These are phyloP conservation scores for Augiades crinisus DNA, from an alignment of 2,888 invertebrate genomes.

Conservation along the genomic window DNA sequence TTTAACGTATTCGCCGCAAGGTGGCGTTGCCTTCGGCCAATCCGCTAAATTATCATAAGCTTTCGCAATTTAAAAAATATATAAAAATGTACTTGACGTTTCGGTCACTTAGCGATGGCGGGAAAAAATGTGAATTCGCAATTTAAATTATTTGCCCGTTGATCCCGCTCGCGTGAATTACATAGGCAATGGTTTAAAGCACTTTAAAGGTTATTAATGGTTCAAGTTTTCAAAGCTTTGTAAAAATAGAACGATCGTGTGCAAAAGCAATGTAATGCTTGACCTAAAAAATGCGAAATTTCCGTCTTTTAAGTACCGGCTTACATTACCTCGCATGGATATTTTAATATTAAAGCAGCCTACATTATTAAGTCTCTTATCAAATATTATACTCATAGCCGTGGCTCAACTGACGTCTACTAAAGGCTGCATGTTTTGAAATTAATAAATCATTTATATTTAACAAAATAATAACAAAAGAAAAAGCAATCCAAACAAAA, in stretches of 20 bases:
- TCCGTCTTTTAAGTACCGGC: slow-evolving; percentile 14
- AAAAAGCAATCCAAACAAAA: too few species aligned
- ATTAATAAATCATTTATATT: too few species aligned
- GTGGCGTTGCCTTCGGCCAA: slow-evolving; percentile 13
- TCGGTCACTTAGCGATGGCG: neutral
- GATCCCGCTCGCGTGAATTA: slow-evolving; percentile 24
- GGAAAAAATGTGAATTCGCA: slow-evolving; percentile 18
- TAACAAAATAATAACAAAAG: too few species aligned
- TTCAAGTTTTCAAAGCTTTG: slow-evolving; percentile 18
- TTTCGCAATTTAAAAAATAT: slow-evolving; percentile 5
- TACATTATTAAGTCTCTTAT: slow-evolving; percentile 1
- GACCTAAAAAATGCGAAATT: slow-evolving; percentile 19
- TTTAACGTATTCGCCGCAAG: slow-evolving; percentile 15
- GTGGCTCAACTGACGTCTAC: too few species aligned
- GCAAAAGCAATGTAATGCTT: slow-evolving; percentile 23
- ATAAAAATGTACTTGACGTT: slow-evolving; percentile 15
- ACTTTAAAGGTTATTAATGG: slow-evolving; percentile 22
- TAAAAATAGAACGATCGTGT: slow-evolving; percentile 23
- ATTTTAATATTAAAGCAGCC: slow-evolving; percentile 4
- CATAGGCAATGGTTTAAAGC: slow-evolving; percentile 13
- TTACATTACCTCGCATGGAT: neutral
- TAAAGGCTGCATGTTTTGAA: too few species aligned
- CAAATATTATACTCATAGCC: neutral
- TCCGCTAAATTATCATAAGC: slow-evolving; percentile 25
- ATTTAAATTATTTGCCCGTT: slow-evolving; percentile 22